Evolutionary conservation across 2,888 invertebrate genomes (phyloP), one percentile per base, ranked within the genome.

Genomic region (Ischnus inquisitorius): DNA sequence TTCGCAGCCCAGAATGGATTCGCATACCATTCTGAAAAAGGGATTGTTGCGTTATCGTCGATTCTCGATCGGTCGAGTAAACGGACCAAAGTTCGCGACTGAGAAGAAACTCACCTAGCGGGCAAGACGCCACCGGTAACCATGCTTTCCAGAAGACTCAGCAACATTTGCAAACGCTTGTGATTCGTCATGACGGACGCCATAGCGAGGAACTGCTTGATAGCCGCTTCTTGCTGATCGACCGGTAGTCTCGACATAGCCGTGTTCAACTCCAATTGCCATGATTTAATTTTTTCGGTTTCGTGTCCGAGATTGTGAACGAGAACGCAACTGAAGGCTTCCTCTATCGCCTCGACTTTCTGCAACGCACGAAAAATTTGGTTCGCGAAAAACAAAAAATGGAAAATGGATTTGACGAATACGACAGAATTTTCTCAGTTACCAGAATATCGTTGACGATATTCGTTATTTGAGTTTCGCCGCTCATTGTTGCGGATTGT

Each of bases 281-380:
- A 97, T 90, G 94, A 94, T 51, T 95, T 93, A 39, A 96, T 94
- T 92, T 96, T 96, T 87, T 96, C 96, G 86, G 94, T 95, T 91
- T 97, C 97, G 80, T 95, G 95, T 72, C 96, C 96, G 19, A 96
- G 95, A 87, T 96, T 96, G 90, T 98, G 97, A 1, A 98, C 96
- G 81, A 98, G 95, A 89, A 97, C 97, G 89, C 97, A 97, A 92
- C 97, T 97, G 91, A 99, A 98, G 0, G 98, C 97, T 93, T 98
- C 97, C 91, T 98, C 98, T 43, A 97, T 97, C 0, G 96, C 95
- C 91, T 98, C 97, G 6, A 97, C 97, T 93, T 96, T 96, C 97
- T 97, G 89, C 14, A 94, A 94, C 86, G 28, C 54, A 16, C 43
- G 8, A 8, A 34, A 34, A 34, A 34, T 34, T 34, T 34, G 34